phyloP scores from a whole-genome alignment of 2,797 vertebrate genomes.

The Anas bahamensis region DNA sequence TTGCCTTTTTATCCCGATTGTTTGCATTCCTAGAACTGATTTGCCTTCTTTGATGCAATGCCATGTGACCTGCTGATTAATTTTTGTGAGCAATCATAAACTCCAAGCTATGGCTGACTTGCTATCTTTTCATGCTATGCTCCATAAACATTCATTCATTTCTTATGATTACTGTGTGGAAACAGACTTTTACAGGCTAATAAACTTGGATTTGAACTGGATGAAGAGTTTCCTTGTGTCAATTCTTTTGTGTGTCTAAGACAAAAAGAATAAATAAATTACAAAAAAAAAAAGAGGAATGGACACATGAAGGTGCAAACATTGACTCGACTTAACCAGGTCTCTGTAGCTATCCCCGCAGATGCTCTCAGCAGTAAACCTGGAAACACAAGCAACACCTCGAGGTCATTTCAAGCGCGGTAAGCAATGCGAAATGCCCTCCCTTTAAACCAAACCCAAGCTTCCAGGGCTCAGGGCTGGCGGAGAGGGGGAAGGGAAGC shows the following conservation, averaged over 20 bases:
- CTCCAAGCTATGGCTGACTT: constrained; percentile 79
- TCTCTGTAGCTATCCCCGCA: constrained; percentile 19
- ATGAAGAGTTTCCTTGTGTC: constrained; percentile 21
- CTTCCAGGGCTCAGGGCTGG: background rate
- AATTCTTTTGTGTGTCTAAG: constrained; percentile 42
- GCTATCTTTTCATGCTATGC: constrained; percentile 77
- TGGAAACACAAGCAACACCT: constrained; percentile 28
- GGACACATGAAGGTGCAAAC: background rate
- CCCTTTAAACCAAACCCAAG: constrained; percentile 31
- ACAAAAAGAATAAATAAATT: background rate
- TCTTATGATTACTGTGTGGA: constrained; percentile 66
- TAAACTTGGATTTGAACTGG: constrained; percentile 70
- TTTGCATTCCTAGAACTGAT: constrained; percentile 70
- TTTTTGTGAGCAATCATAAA: constrained; percentile 86
- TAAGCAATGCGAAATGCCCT: background rate
- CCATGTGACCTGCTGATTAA: constrained; percentile 81
- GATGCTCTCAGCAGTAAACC: background rate
- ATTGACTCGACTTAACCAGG: constrained; percentile 34
- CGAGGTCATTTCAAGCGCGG: background rate
- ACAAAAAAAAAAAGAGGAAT: background rate
- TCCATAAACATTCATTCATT: constrained; percentile 64
- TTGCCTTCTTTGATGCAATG: constrained; percentile 71
- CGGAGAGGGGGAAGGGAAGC: background rate
- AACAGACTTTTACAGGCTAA: constrained; percentile 65
- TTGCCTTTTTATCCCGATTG: constrained; percentile 57